Conservation (phyloP, 2,797 vertebrate species). For the Semaprochilodus insignis region DNA sequence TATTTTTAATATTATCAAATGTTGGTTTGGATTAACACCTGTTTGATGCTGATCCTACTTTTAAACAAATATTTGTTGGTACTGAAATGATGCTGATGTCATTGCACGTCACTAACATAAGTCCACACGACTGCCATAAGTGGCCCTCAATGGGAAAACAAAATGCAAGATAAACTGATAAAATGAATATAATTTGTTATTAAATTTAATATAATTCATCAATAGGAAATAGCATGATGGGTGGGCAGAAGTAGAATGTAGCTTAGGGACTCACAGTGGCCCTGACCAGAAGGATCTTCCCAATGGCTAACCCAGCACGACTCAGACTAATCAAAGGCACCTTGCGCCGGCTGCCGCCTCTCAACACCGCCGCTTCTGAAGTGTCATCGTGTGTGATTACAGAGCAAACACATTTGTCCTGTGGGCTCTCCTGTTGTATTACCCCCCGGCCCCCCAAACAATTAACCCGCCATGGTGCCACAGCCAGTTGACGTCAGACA, state of each 20-base stretch:
- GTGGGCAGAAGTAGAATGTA: not conserved
- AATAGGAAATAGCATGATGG: not conserved
- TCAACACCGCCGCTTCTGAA: not conserved
- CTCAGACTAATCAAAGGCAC: constrained; percentile 30
- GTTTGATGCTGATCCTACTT: too few relatives aligned
- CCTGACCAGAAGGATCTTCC: not conserved
- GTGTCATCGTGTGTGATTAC: constrained; percentile 31
- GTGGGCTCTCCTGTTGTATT: constrained; percentile 16
- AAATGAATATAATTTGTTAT: not conserved
- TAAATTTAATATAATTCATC: not conserved
- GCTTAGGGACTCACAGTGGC: not conserved
- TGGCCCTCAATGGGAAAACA: too few relatives aligned
- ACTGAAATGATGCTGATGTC: too few relatives aligned
- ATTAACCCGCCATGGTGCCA: not conserved
- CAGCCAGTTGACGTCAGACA: constrained; percentile 12
- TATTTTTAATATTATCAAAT: too few relatives aligned
- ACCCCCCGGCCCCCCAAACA: constrained; percentile 11
- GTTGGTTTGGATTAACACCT: too few relatives aligned
- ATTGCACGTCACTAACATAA: too few relatives aligned
- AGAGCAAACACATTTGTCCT: constrained; percentile 23
- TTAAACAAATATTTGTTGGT: too few relatives aligned
- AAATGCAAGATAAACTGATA: too few relatives aligned
- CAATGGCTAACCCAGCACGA: not conserved
- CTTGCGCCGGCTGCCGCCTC: constrained; percentile 25
- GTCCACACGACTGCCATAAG: too few relatives aligned